Base-by-base conservation (phyloP, 1,140 invertebrate species). In the Dendroctonus ponderosae region DNA sequence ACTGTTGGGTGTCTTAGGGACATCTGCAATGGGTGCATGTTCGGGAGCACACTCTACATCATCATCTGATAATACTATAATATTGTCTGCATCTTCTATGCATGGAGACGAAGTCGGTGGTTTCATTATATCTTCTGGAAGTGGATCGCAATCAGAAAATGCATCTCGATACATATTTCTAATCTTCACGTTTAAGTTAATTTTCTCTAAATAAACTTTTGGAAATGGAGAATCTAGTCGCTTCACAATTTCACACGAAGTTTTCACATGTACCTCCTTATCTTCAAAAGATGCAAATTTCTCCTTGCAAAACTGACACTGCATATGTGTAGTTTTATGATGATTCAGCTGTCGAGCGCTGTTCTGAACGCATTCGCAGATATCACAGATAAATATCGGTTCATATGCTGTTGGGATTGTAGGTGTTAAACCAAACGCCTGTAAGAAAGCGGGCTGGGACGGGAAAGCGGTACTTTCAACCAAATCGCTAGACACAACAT, bases 231-330 rank as follows among this genome's bases (percentile, higher is more conserved):
- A 65, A 56, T 43, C 51, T 64, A 40, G 71, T 73, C 8, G 67
- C 57, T 5, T 52, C 7, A 48, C 70, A 73, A 68, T 52, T 5
- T 52, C 7, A 48, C 72, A 73, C 5, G 4, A 14, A 40, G 57
- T 50, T 9, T 62, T 54, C 7, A 70, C 26, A 43, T 73, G 71
- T 14, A 62, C 12, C 11, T 65, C 42, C 14, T 67, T 67, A 41
- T 40, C 39, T 9, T 52, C 59, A 12, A 73, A 43, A 5, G 59
- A 42, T 43, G 60, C 58, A 60, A 71, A 73, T 56, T 46, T 56
- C 40, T 39, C 42, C 37, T 58, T 73, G 41, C 72, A 73, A 48
- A 73, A 71, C n/a, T 62, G 68, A 48, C 70, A 73, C 26, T 26
- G 1, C 26, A 26, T 26, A 26, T 26, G 26, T 26, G 1, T 3